Conservation (phyloP, 1,140 invertebrate genomes). For the Calephelis virginiensis region DNA sequence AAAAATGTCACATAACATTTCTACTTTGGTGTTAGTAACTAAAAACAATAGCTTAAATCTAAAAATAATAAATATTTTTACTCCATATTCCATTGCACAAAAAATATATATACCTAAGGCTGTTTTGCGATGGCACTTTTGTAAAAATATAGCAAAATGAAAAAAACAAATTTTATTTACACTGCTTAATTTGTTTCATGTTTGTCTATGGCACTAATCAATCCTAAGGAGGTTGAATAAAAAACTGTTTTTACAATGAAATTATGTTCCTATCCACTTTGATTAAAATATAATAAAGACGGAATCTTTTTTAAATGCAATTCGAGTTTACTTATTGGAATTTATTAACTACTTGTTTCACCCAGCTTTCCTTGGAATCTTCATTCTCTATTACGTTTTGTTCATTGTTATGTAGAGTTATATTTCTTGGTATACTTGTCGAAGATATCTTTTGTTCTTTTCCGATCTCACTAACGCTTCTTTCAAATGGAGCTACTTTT, state of each 20-base stretch:
- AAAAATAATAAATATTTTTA: constrained; percentile 70
- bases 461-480: constrained; percentile 48
- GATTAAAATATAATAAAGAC: constrained; percentile 33
- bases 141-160: constrained; percentile 66
- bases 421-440: constrained; percentile 11
- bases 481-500: constrained; percentile 63
- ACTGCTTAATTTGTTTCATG: constrained; percentile 39
- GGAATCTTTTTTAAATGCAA: constrained; percentile 54
- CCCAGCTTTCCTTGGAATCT: constrained; percentile 69
- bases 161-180: constrained; percentile 48
- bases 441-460: constrained; percentile 33
- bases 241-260: constrained; percentile 56
- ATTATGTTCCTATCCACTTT: constrained; percentile 1
- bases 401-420: constrained; percentile 25
- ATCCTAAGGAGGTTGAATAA: constrained; percentile 53
- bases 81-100: constrained; percentile 56
- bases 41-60: constrained; percentile 56
- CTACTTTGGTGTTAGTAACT: constrained; percentile 76
- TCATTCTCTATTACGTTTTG: constrained; percentile 35
- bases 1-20: constrained; percentile 47
- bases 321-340: constrained; percentile 65
- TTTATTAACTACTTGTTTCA: constrained; percentile 77
- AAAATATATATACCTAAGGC: constrained; percentile 42
- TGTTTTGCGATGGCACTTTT: constrained; percentile 56
- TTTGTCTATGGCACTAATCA: constrained; percentile 72